Base-by-base conservation (phyloP, 2,797 vertebrate genomes). In the Xenopus petersii region DNA sequence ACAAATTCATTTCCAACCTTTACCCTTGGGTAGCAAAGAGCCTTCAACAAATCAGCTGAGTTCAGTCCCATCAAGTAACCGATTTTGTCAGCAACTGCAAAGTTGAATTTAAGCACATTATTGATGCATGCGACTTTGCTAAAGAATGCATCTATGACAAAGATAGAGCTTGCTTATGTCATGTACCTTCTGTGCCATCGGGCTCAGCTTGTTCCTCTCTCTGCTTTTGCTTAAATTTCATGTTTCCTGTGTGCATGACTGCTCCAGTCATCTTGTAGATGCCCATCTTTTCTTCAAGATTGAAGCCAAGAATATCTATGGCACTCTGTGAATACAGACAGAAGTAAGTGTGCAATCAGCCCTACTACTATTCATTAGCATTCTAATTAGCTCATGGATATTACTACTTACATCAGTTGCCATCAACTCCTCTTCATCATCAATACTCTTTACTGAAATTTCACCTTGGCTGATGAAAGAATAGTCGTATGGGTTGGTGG, bases 1-100 rank as follows among this genome's bases (percentile, higher is more conserved):
- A 97, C 95, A 0, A 48, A 96, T 72, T 97, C 95, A 82, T 95
- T 94, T 59, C 94, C 94, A 0, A 95, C 94, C 33, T 95, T 95
- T 67, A 95, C 95, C 72, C 94, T 91, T 36, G 95, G 95, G 73
- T 91, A 96, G 87, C 95, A 97, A 60, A 96, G 82, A 61, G 88
- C 93, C 86, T 96, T 97, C 42, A 97, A 89, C 87, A 95, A 30
- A 70, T 95, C 94, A 0, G 95, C 94, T 72, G 95, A 97, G 83
- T 97, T 97, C 86, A 96, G 74, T 93, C 36, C 92, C 89, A 92
- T 84, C 8, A 42, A 82, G 73, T 96, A 97, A 49, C 92, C 92
- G 10, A 93, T 87, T 80, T 97, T 97, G 81, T 97, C 95, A 89
- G 95, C 94, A 56, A 56, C 54, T 56, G 16, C 54, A 56, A 56